phyloP scores from a whole-genome alignment of 1,140 invertebrate species.

The Eubasilissa regina region DNA sequence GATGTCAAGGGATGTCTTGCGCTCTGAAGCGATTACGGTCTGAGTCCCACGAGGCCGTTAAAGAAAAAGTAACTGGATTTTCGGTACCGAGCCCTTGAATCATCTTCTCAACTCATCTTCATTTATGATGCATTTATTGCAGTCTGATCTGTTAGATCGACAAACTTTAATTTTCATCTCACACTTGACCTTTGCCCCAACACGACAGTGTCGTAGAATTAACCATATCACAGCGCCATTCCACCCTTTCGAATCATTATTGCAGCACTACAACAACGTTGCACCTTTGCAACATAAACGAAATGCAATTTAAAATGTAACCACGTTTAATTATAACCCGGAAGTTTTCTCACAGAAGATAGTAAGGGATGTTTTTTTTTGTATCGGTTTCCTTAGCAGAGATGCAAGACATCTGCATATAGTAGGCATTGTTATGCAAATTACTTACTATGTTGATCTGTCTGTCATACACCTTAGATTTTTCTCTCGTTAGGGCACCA shows the following conservation, averaged over 20 bases:
- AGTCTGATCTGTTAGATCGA: too few species aligned
- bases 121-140: background rate
- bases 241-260: too few species aligned
- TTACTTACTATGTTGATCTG: background rate
- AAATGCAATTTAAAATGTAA: constrained; percentile 37
- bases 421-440: constrained; percentile 20
- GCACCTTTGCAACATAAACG: background rate
- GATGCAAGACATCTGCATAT: constrained; percentile 25
- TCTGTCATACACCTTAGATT: too few species aligned
- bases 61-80: too few species aligned
- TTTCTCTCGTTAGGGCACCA: too few species aligned
- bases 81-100: too few species aligned
- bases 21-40: too few species aligned
- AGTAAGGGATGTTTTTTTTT: constrained; percentile 17
- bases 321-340: constrained; percentile 36
- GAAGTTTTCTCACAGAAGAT: constrained; percentile 30
- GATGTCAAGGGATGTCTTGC: too few species aligned
- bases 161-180: too few species aligned
- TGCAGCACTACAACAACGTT: background rate
- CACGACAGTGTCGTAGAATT: background rate
- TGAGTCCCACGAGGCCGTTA: too few species aligned
- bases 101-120: background rate
- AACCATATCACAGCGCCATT: constrained; percentile 5
- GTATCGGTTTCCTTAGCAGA: background rate
- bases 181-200: too few species aligned